Percentiles rank a stretch among this genome's conserved stretches.
Evolutionary conservation across 2,888 invertebrate genomes (phyloP).

Genomic region (Tillus elongatus): DNA sequence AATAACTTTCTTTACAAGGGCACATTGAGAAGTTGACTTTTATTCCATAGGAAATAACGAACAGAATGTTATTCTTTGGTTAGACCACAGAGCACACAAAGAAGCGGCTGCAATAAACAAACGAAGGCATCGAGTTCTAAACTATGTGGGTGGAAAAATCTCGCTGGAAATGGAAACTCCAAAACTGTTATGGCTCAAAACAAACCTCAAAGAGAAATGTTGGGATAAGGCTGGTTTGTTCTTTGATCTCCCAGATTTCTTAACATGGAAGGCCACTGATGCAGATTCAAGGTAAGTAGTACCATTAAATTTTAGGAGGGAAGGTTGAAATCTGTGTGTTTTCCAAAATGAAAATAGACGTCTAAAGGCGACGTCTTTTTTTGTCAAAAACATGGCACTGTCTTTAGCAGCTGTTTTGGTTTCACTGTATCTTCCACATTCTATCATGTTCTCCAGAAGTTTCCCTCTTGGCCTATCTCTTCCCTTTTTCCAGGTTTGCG

Average conservation of each 20-base stretch:
- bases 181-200: constrained; percentile 88
- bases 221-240: constrained; percentile 67
- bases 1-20: no score
- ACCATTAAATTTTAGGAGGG: constrained; percentile 20
- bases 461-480: no score
- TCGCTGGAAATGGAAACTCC: constrained; percentile 97
- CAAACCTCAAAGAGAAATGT: constrained; percentile 50
- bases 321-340: no score
- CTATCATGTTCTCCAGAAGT: no score
- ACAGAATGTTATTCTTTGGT: constrained; percentile 83
- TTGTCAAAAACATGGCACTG: no score
- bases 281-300: constrained; percentile 51
- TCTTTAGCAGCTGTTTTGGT: no score
- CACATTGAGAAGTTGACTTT: no score
- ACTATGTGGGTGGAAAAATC: constrained; percentile 83
- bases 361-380: no score
- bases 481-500: no score
- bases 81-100: constrained; percentile 78
- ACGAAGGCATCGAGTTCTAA: constrained; percentile 63
- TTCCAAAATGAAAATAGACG: no score
- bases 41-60: constrained; percentile 50
- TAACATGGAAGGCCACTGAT: constrained; percentile 87
- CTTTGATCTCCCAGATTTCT: constrained; percentile 88
- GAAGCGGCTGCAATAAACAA: constrained; percentile 77
- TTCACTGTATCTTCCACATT: no score